Base-by-base conservation (phyloP, 2,888 invertebrate species). In the Oegoconia quadripuncta region DNA sequence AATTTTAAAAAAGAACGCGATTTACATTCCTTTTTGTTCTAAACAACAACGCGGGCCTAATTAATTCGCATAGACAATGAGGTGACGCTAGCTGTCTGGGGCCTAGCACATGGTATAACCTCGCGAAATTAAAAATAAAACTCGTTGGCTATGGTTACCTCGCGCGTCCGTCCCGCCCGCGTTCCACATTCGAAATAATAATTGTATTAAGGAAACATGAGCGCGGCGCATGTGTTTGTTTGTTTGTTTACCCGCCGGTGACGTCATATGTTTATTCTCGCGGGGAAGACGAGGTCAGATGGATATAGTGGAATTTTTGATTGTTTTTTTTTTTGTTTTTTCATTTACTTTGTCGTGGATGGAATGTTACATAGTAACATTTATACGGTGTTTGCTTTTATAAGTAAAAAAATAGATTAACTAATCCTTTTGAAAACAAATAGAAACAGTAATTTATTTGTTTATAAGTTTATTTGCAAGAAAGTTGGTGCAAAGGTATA, bases 221-320 rank as follows among this genome's bases (percentile, higher is more conserved):
- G 83, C 86, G 83, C 74, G 72, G 83, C 87, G 88, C 84, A 86
- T 87, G 88, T 88, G 87, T 88, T 88, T 88, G 88, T 88, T 88
- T 88, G 88, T 88, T 88, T 88, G 88, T 88, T 88, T 88, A 88
- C 84, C 75, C 75, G 75, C 64, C 76, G 79, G 70, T 88, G 88
- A 88, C 88, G 88, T 88, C 88, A 88, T 83, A 79, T 88, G 88
- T 88, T 88, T 88, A 88, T 88, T 86, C 88, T 86, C 78, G 79
- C 73, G 79, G 64, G 83, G 72, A 61, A 49, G 38, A 25, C 45
- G 56, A 76, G 81, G 60, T 11, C 23, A 41, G 31, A 37, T 52
- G 62, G 59, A 52, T 39, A 17, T 5, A 43, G 34, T 14, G 23
- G 13, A 23, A 22, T 37, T 39, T 14, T 27, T 13, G 7, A 27